Base-by-base conservation (phyloP, 1,140 invertebrate species). In the Aphelenchoides besseyi region DNA sequence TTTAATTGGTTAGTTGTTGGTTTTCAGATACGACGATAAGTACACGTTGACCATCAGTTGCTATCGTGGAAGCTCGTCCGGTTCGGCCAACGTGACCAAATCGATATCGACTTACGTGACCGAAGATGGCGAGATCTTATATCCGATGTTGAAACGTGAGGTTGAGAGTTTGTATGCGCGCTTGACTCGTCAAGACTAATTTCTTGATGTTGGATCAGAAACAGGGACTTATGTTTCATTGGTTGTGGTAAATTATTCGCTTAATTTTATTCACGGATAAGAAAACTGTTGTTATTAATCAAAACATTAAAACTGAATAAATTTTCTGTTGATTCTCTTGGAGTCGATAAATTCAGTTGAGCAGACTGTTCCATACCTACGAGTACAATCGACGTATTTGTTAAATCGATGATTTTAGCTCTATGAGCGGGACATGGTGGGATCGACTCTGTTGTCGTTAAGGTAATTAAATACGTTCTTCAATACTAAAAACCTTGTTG, bases 21-120 rank as follows among this genome's bases (percentile, higher is more conserved):
- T 30, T 72, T 82, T 59, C 62, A 82, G 82, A 37, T 82, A 83
- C 64, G 82, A 83, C 57, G 82, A 83, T 62, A 83, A 78, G 70
- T 83, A 85, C 75, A 76, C 74, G 0, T 62, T 83, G 1, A 70
- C 73, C 0, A 82, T 76, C 1, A 78, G 78, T 32, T 83, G 78
- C 55, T 54, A 35, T 3, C 79, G 74, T 52, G 80, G 82, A 23
- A 75, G 37, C 33, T 66, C 72, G 1, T 82, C 81, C 3, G 81
- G 81, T 33, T 72, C 72, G 16, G 74, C 72, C 53, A 75, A 78
- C 52, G 72, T 85, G 37, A 82, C 71, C 23, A 83, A 81, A 61
- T 85, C 83, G 16, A 80, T 83, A 61, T 74, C 79, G 23, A 35
- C 69, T 29, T 83, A 85, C 64, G 78, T 83, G 57, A 81, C 80